Evolutionary conservation across 2,113 vertebrate species (phyloP), one percentile per base, ranked within the genome.

Genomic region (Platysteira castanea): DNA sequence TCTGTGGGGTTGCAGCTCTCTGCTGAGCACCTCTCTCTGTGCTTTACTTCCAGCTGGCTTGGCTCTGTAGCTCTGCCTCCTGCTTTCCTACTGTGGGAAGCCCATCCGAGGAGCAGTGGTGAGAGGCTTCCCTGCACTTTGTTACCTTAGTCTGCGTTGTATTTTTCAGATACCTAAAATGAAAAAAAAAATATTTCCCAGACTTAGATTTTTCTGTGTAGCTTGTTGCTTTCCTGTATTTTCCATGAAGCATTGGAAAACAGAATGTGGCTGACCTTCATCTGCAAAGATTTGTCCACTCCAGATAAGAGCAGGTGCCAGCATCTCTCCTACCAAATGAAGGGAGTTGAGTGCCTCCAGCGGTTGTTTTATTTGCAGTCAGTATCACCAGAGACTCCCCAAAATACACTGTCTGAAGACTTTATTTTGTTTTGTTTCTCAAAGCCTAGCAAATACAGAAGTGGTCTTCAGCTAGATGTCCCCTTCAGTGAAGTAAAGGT

Each of bases 91-190:
- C 24, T 44, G 0, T 7, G 7, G 1, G 3, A 52, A 75, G 35
- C 12, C 44, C 15, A 26, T 79, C 49, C 41, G 20, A 63, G 31
- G 21, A 85, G 13, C 53, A 28, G 0, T 67, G 37, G 18, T 41
- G 42, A 46, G 31, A 60, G 50, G 35, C 22, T 91, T 77, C 30
- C 27, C 18, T 84, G 49, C 2, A 1, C 41, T 33, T 80, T 46
- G 5, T 24, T 81, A 15, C 11, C 0, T 9, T 49, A 30, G 75
- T 61, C 26, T 60, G 4, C 1, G 2, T 70, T 27, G 7, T 4
- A 3, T 37, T 46, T 52, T 70, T 77, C 28, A 31, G 61, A 52
- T 23, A 24, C 15, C 6, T 26, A 31, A 80, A 64, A 15, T 15
- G 5, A 26, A 37, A 1, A 26, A 37, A 18, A 26, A 37, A 18